Percentiles rank a stretch among this genome's conserved stretches.
Evolutionary conservation across 2,113 vertebrate species (phyloP).

Genomic region (Podocnemis expansa): DNA sequence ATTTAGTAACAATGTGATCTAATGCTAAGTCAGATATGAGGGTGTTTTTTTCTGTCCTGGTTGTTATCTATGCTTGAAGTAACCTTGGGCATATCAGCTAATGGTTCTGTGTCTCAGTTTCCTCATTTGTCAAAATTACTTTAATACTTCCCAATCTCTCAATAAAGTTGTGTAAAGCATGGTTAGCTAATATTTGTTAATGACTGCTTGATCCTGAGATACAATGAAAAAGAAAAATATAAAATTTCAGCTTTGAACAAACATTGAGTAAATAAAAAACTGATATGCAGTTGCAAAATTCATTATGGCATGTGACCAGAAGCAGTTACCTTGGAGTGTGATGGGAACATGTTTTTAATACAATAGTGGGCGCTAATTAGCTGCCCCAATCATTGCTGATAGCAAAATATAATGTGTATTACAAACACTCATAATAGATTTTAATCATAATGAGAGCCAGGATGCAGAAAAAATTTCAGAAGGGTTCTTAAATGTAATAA

Average conservation of each 20-base stretch:
- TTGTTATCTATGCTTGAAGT: background rate
- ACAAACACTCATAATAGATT: background rate
- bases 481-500: conserved; percentile 8
- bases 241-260: conserved; percentile 67
- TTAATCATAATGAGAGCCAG: conserved; percentile 9
- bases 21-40: background rate
- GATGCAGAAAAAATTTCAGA: conserved; percentile 18
- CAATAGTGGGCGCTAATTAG: conserved; percentile 53
- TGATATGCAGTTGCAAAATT: conserved; percentile 52
- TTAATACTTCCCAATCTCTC: background rate
- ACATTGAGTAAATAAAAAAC: conserved; percentile 52
- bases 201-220: conserved; percentile 68
- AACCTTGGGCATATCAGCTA: background rate
- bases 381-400: conserved; percentile 44
- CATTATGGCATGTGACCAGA: conserved; percentile 60
- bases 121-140: conserved; percentile 7
- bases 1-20: background rate
- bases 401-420: conserved; percentile 48
- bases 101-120: background rate
- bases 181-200: conserved; percentile 34
- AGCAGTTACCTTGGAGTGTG: conserved; percentile 41
- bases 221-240: conserved; percentile 57
- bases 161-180: conserved; percentile 24
- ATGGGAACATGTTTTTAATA: conserved; percentile 58
- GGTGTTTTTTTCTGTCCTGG: background rate